Evolutionary conservation across 2,888 invertebrate species (phyloP), one percentile per base, ranked within the genome.

Genomic region (Oligia latruncula): DNA sequence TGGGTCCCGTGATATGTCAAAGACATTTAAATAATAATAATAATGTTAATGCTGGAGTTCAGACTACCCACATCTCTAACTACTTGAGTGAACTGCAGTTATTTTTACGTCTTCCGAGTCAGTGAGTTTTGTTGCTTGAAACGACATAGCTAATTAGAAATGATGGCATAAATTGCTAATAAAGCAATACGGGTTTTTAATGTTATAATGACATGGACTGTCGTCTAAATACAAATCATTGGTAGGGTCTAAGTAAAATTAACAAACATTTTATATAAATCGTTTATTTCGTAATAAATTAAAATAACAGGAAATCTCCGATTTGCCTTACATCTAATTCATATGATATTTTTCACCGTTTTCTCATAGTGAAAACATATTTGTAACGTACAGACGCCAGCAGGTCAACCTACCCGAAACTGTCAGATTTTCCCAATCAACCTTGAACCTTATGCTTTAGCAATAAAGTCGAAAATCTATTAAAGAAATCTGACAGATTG

Each of bases 251-350:
- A 15, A 3, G 3, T 29, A 13, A 72, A 72, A 60, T 35, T 5
- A 55, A 72, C 4, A 58, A 49, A 46, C 23, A 23, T 74, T 74
- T 84, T 65, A 65, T 70, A 17, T 70, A 80, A 35, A 85, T 80
- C 62, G n/a, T 82, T 85, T 82, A 82, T 85, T 84, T 85, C 73
- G 29, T 70, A 73, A 82, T 80, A 85, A 84, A 80, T 80, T 52
- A 84, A 55, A 78, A 46, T 55, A 78, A 70, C 43, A 70, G 43
- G 60, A 60, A 80, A 65, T 79, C 46, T 68, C 23, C n/a, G 13
- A 66, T 78, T 81, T 55, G 40, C 23, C 71, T 66, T 40, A n/a
- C 2, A 66, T n/a, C 29, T 65, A 70, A 11, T 46, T 43, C 43
- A 43, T 43, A 9, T 43, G 0, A 46, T 40, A 70, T 52, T 71